A percentile compares a stretch with the other conserved stretches of the same genome.
phyloP scores from a whole-genome alignment of 2,888 invertebrate genomes.

The Alentia gelatinosa region DNA sequence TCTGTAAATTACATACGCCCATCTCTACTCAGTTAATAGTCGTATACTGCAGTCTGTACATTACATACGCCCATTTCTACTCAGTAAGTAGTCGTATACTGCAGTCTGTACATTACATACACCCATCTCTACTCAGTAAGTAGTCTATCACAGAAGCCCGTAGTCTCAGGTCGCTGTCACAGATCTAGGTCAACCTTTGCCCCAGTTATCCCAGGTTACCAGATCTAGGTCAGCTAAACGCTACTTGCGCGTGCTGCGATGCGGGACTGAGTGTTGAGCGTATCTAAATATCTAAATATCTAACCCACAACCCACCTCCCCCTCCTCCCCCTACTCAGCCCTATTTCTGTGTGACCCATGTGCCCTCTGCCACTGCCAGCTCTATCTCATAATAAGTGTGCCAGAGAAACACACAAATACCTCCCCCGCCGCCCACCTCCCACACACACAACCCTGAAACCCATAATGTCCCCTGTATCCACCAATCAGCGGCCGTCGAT shows the following conservation, averaged over 20 bases:
- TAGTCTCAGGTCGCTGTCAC: not conserved
- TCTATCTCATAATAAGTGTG: no score
- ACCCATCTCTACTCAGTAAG: not conserved
- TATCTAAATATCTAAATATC: not conserved
- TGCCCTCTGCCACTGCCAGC: not conserved
- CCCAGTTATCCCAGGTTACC: not conserved
- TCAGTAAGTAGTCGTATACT: not conserved
- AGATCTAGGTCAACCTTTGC: not conserved
- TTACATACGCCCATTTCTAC: not conserved
- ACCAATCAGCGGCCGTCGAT: not conserved
- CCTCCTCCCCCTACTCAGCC: not conserved
- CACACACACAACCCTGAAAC: not conserved
- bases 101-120: not conserved
- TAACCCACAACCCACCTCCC: conserved; percentile 16
- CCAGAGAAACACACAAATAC: no score
- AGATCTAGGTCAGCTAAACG: not conserved
- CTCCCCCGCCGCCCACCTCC: not conserved
- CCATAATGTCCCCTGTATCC: not conserved
- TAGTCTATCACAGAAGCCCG: not conserved
- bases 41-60: not conserved
- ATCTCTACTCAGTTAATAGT: not conserved
- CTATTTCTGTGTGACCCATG: not conserved
- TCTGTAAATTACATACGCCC: not conserved
- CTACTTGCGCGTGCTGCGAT: no score
- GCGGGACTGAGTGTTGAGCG: no score